Percentiles rank a stretch among this genome's conserved stretches.
These are phyloP conservation scores for Mythimna albipuncta DNA, from an alignment of 2,888 invertebrate species.

Conservation along the genomic window DNA sequence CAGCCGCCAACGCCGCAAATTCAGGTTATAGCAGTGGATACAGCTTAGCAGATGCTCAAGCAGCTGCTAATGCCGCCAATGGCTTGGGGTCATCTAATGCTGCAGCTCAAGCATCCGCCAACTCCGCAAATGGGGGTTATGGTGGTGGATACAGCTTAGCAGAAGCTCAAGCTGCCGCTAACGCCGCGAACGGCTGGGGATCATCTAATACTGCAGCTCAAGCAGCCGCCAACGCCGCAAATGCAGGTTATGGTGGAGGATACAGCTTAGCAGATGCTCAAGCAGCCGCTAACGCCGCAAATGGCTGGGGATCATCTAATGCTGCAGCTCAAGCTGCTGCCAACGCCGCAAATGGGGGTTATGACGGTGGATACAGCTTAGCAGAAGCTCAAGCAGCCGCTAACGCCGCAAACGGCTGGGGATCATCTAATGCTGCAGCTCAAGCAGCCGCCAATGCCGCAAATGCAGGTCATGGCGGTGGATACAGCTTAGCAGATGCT, in stretches of 20 bases:
- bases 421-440: conserved; percentile 10
- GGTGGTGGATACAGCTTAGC: conserved; percentile 29
- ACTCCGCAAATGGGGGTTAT: background rate
- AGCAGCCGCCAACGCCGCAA: conserved; percentile 20
- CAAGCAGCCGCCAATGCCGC: conserved; percentile 17
- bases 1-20: conserved; percentile 22
- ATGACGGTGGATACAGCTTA: conserved; percentile 1
- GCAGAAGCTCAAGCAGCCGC: conserved; percentile 24
- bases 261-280: conserved; percentile 9
- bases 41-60: conserved; percentile 34
- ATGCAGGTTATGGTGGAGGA: conserved; percentile 10
- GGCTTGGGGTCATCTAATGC: conserved; percentile 1
- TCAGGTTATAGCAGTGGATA: conserved; percentile 39
- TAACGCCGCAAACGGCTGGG: conserved; percentile 8
- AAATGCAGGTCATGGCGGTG: background rate
- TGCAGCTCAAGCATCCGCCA: background rate
- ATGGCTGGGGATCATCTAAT: conserved; percentile 14
- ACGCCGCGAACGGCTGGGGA: conserved; percentile 5
- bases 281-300: conserved; percentile 10
- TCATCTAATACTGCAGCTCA: conserved; percentile 7
- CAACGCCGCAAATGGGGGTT: background rate
- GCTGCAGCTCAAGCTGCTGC: conserved; percentile 19
- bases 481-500: conserved; percentile 5
- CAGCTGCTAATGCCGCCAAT: conserved; percentile 28
- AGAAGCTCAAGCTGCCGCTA: conserved; percentile 29